Percentiles rank a stretch among this genome's conserved stretches.
These are phyloP conservation scores for Drosophila diplacantha DNA, from an alignment of 2,888 invertebrate species.

Conservation along the genomic window DNA sequence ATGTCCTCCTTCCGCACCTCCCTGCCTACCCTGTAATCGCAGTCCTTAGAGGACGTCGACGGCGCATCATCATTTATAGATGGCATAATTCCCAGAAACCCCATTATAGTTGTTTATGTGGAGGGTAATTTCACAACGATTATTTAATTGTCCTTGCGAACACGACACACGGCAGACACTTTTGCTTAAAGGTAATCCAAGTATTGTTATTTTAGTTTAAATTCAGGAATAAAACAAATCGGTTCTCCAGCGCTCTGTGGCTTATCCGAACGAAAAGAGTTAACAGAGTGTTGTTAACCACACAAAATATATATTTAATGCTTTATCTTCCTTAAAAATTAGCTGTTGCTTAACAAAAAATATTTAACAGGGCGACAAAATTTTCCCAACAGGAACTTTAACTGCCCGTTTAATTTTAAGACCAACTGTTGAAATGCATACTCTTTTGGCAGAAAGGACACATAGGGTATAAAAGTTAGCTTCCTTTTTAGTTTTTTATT, in stretches of 20 bases:
- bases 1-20: constrained; percentile 17
- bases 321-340: neutral
- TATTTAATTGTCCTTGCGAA: neutral
- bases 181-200: neutral
- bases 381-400: neutral
- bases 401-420: neutral
- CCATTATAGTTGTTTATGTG: constrained; percentile 2
- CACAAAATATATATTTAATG: too few relatives aligned
- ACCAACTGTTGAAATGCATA: neutral
- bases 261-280: neutral
- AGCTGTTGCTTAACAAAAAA: neutral
- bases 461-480: constrained; percentile 5
- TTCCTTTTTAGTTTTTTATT: constrained; percentile 4
- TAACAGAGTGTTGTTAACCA: neutral
- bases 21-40: constrained; percentile 22
- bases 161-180: neutral
- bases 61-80: constrained; percentile 10
- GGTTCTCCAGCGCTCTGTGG: too few relatives aligned
- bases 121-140: constrained; percentile 5
- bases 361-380: neutral
- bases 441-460: too few relatives aligned
- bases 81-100: constrained; percentile 2
- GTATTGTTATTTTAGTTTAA: too few relatives aligned
- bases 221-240: neutral
- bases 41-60: neutral